Evolutionary conservation across 2,797 vertebrate genomes (phyloP), one percentile per base, ranked within the genome.

Genomic region (Merluccius polli): DNA sequence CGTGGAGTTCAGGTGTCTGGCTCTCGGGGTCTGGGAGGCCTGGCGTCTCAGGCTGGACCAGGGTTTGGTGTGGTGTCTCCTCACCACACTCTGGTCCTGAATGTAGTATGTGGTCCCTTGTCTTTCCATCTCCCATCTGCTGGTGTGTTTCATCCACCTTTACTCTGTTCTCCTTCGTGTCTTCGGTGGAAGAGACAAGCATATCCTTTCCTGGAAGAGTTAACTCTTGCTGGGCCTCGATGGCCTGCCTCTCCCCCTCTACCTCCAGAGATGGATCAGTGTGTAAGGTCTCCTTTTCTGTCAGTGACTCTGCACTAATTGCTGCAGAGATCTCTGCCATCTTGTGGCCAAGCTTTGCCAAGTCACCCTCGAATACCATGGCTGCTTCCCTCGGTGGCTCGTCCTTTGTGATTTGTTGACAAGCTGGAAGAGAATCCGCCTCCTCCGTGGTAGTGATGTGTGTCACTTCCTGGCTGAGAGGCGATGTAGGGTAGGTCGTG

Each of bases 281-380:
- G 78, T 82, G 74, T 76, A 70, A 48, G 30, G 71, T 21, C 0
- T 72, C 27, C 73, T 85, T 74, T 78, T 77, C 73, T 16, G 18
- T 27, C 79, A 84, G 77, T 67, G 82, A 81, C 81, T 72, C 73
- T 13, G 30, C 81, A 79, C 59, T 72, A 83, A 81, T 73, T 71
- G 38, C 73, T 75, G 82, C 32, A 70, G 1, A 1, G 52, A 2
- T 7, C 77, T 88, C 78, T 83, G 84, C 80, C 79, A 70, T 78
- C 7, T 15, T 77, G 73, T 87, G 87, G 76, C 72, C 74, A 70
- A 79, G 67, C 59, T 9, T 70, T 27, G 36, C 24, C 18, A 71
- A 76, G 76, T 75, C 75, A 0, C 12, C 10, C 52, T 79, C 67
- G 11, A n/a, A 65, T 13, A 30, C 24, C 18, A 31, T 63, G 11